Evolutionary conservation across 53 echinoderm and acorn worm species (phyloP).

Genomic region (Paracentrotus lividus): DNA sequence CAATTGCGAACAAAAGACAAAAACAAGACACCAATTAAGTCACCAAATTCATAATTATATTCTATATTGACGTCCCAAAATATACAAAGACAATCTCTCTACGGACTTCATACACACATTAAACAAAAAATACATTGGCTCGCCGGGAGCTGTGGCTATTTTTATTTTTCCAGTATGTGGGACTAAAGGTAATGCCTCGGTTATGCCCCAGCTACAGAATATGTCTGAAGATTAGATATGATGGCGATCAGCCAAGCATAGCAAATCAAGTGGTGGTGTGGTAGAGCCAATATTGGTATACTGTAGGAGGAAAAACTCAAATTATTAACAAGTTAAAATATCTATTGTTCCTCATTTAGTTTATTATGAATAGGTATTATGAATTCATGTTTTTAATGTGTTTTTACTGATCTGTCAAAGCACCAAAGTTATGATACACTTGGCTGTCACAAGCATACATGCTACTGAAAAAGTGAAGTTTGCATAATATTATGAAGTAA

Average conservation of each 20-base stretch:
- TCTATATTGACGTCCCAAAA: constrained; percentile 41
- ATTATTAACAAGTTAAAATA: no score
- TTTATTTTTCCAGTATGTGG: neutral
- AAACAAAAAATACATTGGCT: neutral
- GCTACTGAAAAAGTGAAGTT: no score
- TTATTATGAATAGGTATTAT: no score
- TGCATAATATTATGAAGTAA: no score
- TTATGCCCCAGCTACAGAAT: neutral
- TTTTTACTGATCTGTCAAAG: no score
- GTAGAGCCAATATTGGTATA: no score
- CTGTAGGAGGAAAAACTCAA: no score
- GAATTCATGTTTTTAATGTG: no score
- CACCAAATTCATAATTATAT: constrained; percentile 23
- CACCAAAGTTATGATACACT: no score
- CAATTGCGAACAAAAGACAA: neutral
- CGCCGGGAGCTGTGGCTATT: neutral
- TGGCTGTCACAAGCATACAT: no score
- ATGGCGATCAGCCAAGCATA: neutral
- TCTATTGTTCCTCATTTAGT: no score
- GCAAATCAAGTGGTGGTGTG: no score
- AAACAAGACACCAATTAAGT: neutral
- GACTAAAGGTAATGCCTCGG: neutral
- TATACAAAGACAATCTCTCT: constrained; percentile 41
- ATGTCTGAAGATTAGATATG: neutral
- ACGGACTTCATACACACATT: neutral